phyloP scores from a whole-genome alignment of 2,888 invertebrate species.

The Thereva nobilitata region DNA sequence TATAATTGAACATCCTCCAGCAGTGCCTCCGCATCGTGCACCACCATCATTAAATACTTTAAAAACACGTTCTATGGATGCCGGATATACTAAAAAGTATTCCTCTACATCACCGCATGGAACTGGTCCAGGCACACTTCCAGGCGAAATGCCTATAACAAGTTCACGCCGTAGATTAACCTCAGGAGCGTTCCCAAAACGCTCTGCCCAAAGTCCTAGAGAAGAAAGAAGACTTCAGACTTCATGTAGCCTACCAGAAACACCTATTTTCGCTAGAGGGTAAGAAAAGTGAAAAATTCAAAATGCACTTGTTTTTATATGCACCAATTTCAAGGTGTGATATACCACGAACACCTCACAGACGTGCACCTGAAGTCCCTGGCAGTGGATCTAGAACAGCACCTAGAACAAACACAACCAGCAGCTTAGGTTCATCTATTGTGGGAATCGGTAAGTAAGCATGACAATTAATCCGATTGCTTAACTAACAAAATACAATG shows the following conservation, averaged over 20 bases:
- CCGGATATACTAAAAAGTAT: slow-evolving; percentile 70
- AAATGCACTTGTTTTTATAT: neutral
- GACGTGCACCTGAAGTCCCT: slow-evolving; percentile 61
- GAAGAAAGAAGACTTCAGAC: slow-evolving; percentile 74
- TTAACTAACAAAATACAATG: neutral
- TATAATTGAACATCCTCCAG: slow-evolving; percentile 62
- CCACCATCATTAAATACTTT: slow-evolving; percentile 68
- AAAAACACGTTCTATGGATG: slow-evolving; percentile 85
- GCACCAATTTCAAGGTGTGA: slow-evolving; percentile 63
- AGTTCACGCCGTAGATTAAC: slow-evolving; percentile 57
- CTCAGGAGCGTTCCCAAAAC: slow-evolving; percentile 58
- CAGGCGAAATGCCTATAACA: slow-evolving; percentile 68
- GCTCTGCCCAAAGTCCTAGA: slow-evolving; percentile 62
- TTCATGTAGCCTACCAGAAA: slow-evolving; percentile 86
- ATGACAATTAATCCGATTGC: slow-evolving; percentile 9
- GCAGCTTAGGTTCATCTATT: slow-evolving; percentile 57
- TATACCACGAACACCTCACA: slow-evolving; percentile 80
- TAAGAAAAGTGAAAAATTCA: slow-evolving; percentile 58
- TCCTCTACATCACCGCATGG: slow-evolving; percentile 62
- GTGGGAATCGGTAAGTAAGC: slow-evolving; percentile 51
- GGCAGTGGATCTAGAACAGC: slow-evolving; percentile 62
- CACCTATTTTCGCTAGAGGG: slow-evolving; percentile 83
- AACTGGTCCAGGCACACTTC: slow-evolving; percentile 70
- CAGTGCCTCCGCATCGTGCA: slow-evolving; percentile 74
- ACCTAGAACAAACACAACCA: slow-evolving; percentile 61